phyloP scores from a whole-genome alignment of 2,797 vertebrate genomes.

The Atherinosoma microstoma region DNA sequence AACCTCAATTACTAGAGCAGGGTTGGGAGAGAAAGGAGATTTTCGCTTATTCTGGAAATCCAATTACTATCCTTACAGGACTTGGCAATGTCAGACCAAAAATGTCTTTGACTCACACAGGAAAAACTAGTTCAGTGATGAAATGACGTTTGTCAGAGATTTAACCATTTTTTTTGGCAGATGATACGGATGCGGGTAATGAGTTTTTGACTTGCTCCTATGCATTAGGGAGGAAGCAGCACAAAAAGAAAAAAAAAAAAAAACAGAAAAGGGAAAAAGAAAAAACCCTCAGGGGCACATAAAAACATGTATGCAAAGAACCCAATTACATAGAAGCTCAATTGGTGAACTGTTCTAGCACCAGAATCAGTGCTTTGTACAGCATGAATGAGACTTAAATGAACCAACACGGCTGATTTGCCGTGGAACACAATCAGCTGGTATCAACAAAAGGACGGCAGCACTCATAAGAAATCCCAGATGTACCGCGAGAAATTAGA shows the following conservation, averaged over 20 bases:
- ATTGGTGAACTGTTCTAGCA: slow-evolving; percentile 35
- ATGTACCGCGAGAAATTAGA: slow-evolving; percentile 61
- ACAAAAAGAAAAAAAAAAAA: slow-evolving; percentile 15
- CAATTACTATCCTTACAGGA: slow-evolving; percentile 78
- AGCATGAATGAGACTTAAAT: slow-evolving; percentile 53
- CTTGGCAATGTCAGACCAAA: slow-evolving; percentile 70
- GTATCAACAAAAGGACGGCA: slow-evolving; percentile 54
- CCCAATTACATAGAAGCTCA: slow-evolving; percentile 46
- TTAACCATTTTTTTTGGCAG: slow-evolving; percentile 51
- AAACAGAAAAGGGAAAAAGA: not conserved
- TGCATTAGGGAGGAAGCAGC: slow-evolving; percentile 28
- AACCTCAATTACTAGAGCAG: slow-evolving; percentile 77
- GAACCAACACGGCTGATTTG: slow-evolving; percentile 46
- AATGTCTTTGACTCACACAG: slow-evolving; percentile 60
- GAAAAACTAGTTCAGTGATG: slow-evolving; percentile 63
- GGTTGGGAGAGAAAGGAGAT: slow-evolving; percentile 69
- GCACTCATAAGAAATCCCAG: slow-evolving; percentile 57
- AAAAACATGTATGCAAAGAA: slow-evolving; percentile 48
- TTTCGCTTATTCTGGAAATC: slow-evolving; percentile 77
- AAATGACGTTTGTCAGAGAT: slow-evolving; percentile 53
- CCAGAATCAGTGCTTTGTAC: slow-evolving; percentile 26
- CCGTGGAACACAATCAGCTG: slow-evolving; percentile 45
- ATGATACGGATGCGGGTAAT: slow-evolving; percentile 44
- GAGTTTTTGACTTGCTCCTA: slow-evolving; percentile 24
- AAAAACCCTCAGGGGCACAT: slow-evolving; percentile 36